A percentile compares a stretch with the other conserved stretches of the same genome.
These are phyloP conservation scores for Dendrolimus houi DNA, from an alignment of 2,888 invertebrate genomes.

Conservation along the genomic window DNA sequence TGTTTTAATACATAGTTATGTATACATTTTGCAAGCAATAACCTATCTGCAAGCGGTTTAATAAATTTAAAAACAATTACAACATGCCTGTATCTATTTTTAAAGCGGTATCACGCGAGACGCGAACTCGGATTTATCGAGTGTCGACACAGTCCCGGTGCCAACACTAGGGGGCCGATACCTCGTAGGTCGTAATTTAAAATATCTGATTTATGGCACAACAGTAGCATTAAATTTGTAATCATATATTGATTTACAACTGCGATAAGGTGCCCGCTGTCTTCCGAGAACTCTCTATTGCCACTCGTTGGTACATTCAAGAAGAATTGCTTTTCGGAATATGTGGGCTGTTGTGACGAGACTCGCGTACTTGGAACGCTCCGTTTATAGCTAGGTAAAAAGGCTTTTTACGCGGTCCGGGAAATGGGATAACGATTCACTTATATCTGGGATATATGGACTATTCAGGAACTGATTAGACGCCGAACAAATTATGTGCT, in stretches of 20 bases:
- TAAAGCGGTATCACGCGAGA: conserved; percentile 12
- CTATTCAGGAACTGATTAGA: too few relatives aligned
- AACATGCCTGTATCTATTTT: conserved; percentile 10
- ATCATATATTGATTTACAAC: conserved; percentile 76
- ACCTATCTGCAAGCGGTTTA: neutral
- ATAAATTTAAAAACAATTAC: conserved; percentile 8
- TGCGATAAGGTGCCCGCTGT: conserved; percentile 64
- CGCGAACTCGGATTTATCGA: conserved; percentile 46
- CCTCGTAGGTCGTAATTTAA: conserved; percentile 72
- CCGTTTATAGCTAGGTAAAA: neutral
- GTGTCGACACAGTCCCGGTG: conserved; percentile 59
- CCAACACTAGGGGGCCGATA: conserved; percentile 70
- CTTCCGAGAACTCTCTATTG: conserved; percentile 63
- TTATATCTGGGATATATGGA: neutral
- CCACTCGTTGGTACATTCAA: conserved; percentile 31
- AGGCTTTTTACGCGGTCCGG: neutral
- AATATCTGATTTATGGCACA: conserved; percentile 72
- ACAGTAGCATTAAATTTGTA: conserved; percentile 77
- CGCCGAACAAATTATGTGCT: too few relatives aligned
- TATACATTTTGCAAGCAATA: neutral
- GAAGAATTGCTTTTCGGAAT: conserved; percentile 49
- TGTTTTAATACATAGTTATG: neutral
- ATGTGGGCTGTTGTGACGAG: conserved; percentile 20
- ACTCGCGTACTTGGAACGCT: neutral
- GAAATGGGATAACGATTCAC: neutral